Percentiles rank a stretch among this genome's conserved stretches.
Evolutionary conservation across 2,888 invertebrate genomes (phyloP).

Genomic region (Xylota segnis): DNA sequence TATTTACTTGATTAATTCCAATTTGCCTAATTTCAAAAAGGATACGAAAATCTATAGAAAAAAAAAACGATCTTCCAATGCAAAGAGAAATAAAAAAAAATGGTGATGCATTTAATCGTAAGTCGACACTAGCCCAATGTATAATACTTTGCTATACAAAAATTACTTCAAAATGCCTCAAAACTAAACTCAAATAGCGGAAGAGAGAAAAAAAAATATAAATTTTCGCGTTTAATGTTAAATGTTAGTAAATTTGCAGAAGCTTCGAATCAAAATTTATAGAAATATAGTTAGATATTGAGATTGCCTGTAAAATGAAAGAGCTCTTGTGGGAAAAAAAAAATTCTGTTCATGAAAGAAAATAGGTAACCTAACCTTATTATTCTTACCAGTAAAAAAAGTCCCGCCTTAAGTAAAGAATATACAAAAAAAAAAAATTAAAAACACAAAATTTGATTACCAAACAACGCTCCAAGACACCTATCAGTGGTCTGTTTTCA

Average conservation of each 20-base stretch:
- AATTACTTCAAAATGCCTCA: neutral
- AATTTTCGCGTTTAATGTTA: neutral
- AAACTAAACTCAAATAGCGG: neutral
- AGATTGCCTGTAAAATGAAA: conserved; percentile 12
- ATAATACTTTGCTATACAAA: neutral
- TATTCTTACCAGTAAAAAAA: conserved; percentile 77
- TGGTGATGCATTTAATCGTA: neutral
- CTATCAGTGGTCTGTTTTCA: conserved; percentile 43
- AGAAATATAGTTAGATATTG: neutral
- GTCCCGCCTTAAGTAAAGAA: conserved; percentile 77
- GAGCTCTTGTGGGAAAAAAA: conserved; percentile 4
- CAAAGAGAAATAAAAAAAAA: neutral
- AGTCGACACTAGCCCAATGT: neutral
- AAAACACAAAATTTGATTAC: conserved; percentile 63
- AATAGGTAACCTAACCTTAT: conserved; percentile 59
- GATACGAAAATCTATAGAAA: too few relatives aligned
- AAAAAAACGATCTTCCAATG: neutral
- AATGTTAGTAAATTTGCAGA: conserved; percentile 7
- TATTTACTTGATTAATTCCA: too few relatives aligned
- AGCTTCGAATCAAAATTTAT: conserved; percentile 13
- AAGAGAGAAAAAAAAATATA: neutral
- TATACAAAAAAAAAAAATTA: conserved; percentile 56
- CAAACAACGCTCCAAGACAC: conserved; percentile 42
- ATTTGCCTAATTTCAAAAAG: too few relatives aligned
- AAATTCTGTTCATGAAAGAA: conserved; percentile 15